Evolutionary conservation across 2,888 invertebrate genomes (phyloP).

Genomic region (Rhogogaster chlorosoma): DNA sequence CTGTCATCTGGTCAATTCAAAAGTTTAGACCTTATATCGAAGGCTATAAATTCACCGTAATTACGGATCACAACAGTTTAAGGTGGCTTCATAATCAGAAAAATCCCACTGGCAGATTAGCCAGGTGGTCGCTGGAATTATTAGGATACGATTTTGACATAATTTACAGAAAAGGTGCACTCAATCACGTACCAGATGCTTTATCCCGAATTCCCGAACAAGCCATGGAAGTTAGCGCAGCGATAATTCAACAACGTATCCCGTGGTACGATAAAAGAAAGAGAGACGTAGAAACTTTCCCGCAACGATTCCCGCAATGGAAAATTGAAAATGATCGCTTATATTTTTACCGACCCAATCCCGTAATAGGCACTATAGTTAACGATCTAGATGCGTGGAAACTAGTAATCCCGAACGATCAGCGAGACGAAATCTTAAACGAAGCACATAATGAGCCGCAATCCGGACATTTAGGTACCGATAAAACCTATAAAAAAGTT

Average conservation of each 20-base stretch:
- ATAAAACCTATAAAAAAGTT: too few species aligned
- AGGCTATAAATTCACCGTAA: slow-evolving; percentile 61
- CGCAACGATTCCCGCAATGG: not conserved
- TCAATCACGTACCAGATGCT: slow-evolving; percentile 51
- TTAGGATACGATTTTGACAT: too few species aligned
- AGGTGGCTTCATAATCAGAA: too few species aligned
- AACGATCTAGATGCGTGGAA: too few species aligned
- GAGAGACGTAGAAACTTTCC: not conserved
- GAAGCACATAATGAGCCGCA: too few species aligned
- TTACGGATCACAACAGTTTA: slow-evolving; percentile 63
- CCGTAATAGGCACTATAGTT: not conserved
- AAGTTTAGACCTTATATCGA: slow-evolving; percentile 62
- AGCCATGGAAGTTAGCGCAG: too few species aligned
- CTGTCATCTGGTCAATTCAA: slow-evolving; percentile 57
- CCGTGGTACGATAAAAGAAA: not conserved
- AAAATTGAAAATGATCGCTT: not conserved
- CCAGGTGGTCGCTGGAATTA: too few species aligned
- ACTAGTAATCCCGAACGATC: too few species aligned
- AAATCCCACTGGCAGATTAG: too few species aligned
- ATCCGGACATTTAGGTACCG: too few species aligned
- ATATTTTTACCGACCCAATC: not conserved
- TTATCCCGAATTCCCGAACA: not conserved
- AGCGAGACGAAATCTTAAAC: too few species aligned
- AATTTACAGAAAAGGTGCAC: slow-evolving; percentile 53
- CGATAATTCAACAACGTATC: not conserved